Conservation (phyloP, 2,888 invertebrate genomes). For the Laspeyria flexula region DNA sequence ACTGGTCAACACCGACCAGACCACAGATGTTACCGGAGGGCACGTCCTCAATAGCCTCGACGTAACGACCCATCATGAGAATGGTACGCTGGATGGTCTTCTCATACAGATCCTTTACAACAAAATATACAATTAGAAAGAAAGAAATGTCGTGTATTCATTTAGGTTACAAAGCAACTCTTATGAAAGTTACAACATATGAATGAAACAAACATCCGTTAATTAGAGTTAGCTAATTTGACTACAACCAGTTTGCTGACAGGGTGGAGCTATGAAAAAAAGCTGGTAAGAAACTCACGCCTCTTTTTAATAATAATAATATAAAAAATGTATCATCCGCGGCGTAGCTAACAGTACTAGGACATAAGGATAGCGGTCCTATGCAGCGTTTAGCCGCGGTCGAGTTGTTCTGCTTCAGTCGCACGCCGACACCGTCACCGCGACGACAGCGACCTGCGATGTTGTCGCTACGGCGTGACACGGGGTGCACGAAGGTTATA, state of each 20-base stretch:
- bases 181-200: too few species aligned
- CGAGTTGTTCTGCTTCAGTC: slow-evolving; percentile 87
- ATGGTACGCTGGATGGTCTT: slow-evolving; percentile 99
- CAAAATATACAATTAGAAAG: background rate
- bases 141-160: too few species aligned
- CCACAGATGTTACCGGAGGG: slow-evolving; percentile 99
- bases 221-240: too few species aligned
- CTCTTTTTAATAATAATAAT: too few species aligned
- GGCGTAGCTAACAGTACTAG: slow-evolving; percentile 88
- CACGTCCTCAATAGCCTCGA: slow-evolving; percentile 99
- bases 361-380: slow-evolving; percentile 95
- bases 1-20: slow-evolving; percentile 99
- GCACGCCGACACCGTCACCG: slow-evolving; percentile 69
- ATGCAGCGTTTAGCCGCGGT: slow-evolving; percentile 88
- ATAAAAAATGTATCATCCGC: slow-evolving; percentile 74
- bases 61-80: slow-evolving; percentile 99
- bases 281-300: too few species aligned
- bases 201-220: too few species aligned
- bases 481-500: slow-evolving; percentile 49
- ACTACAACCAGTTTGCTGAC: too few species aligned
- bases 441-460: slow-evolving; percentile 24
- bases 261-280: too few species aligned
- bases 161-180: too few species aligned
- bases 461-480: slow-evolving; percentile 57
- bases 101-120: slow-evolving; percentile 94